Percentiles rank a stretch among this genome's conserved stretches.
Evolutionary conservation across 2,797 vertebrate genomes (phyloP).

Genomic region (Poecilia velifera): DNA sequence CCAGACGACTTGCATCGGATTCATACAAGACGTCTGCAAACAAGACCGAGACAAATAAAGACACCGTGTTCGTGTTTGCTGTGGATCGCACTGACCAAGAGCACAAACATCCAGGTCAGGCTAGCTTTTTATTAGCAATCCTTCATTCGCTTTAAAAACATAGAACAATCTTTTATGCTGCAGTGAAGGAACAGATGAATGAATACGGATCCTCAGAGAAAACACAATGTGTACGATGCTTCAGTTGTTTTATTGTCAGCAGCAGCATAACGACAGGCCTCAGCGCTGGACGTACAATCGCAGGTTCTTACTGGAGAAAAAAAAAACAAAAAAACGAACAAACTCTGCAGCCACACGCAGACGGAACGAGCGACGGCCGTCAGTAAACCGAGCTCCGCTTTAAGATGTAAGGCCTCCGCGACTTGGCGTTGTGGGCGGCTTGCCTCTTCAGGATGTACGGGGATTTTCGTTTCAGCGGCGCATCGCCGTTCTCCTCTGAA

Average conservation of each 20-base stretch:
- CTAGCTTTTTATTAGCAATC: slow-evolving; percentile 58
- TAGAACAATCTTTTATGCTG: slow-evolving; percentile 49
- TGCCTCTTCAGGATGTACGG: slow-evolving; percentile 97
- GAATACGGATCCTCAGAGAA: slow-evolving; percentile 65
- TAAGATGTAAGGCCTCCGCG: slow-evolving; percentile 94
- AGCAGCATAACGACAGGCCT: slow-evolving; percentile 45
- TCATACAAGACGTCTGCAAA: neutral
- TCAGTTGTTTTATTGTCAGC: slow-evolving; percentile 61
- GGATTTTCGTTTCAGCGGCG: slow-evolving; percentile 91
- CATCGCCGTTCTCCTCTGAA: slow-evolving; percentile 83
- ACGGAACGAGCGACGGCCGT: slow-evolving; percentile 59
- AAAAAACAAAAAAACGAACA: slow-evolving; percentile 6
- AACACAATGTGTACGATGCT: slow-evolving; percentile 55
- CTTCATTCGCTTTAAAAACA: slow-evolving; percentile 65
- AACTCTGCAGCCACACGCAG: slow-evolving; percentile 35
- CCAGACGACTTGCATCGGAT: neutral
- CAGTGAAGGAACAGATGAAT: slow-evolving; percentile 61
- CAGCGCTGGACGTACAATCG: slow-evolving; percentile 26
- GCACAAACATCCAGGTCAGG: slow-evolving; percentile 19
- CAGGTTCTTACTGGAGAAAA: slow-evolving; percentile 32
- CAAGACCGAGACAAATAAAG: neutral
- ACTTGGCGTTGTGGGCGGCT: slow-evolving; percentile 84
- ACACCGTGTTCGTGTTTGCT: neutral
- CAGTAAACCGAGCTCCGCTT: slow-evolving; percentile 90
- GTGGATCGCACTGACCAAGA: neutral